A percentile compares a stretch with the other conserved stretches of the same genome.
Conservation (phyloP, 2,888 invertebrate genomes). For the Mamestra brassicae region DNA sequence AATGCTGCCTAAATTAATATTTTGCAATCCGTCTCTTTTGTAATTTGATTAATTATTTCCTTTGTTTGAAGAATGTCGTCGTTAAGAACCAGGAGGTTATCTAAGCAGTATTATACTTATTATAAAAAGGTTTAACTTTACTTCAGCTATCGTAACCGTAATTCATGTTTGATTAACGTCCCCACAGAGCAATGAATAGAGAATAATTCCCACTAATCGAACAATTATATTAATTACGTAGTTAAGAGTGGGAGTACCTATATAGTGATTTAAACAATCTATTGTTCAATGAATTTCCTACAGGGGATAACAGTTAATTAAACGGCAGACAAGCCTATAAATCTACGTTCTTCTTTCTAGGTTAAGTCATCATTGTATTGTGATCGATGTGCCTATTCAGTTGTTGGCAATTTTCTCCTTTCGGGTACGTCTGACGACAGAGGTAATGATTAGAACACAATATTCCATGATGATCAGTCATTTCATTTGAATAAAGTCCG, state of each 20-base stretch:
- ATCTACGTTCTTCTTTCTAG: conserved; percentile 58
- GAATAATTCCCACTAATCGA: conserved; percentile 74
- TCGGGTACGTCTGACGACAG: conserved; percentile 39
- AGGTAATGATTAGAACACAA: conserved; percentile 20
- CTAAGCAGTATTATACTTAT: conserved; percentile 48
- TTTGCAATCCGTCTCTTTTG: conserved; percentile 59
- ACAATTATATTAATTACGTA: conserved; percentile 72
- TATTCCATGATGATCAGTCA: conserved; percentile 40
- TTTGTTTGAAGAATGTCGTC: conserved; percentile 46
- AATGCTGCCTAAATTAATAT: conserved; percentile 70
- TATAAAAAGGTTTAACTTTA: conserved; percentile 41
- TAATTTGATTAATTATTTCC: conserved; percentile 60
- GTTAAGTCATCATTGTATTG: conserved; percentile 60
- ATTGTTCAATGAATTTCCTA: conserved; percentile 71
- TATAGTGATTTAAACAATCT: conserved; percentile 68
- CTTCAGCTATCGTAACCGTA: conserved; percentile 58
- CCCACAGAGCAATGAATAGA: conserved; percentile 70
- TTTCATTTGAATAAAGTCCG: conserved; percentile 53
- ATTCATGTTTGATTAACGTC: conserved; percentile 69
- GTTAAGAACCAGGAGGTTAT: conserved; percentile 42
- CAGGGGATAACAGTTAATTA: conserved; percentile 61
- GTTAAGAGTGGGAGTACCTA: conserved; percentile 63
- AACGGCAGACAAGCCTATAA: conserved; percentile 61
- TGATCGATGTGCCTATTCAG: conserved; percentile 62
- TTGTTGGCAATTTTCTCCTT: conserved; percentile 39